Base-by-base conservation (phyloP, 2,888 invertebrate genomes). In the Drosophila fungiperda region DNA sequence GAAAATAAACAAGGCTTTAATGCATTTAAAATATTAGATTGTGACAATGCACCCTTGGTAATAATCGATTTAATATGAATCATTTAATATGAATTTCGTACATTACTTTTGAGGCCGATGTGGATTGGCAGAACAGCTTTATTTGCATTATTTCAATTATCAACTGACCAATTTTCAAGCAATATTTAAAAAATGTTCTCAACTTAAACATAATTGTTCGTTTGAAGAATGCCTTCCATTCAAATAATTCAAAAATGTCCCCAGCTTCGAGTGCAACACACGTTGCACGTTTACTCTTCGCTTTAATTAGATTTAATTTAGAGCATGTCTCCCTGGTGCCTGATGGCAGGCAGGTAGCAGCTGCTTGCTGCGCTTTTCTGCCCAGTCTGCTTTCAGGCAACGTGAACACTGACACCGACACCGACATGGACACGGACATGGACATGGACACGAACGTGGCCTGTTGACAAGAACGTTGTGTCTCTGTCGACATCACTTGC, bases 271-370 rank as follows among this genome's bases (percentile, higher is more conserved):
- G 60, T 82, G 80, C 75, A 73, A 50, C 55, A 59, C 40, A 48
- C 33, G 36, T 62, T 75, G 83, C 83, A 85, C 83, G 81, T 79
- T 84, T 64, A 70, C 48, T 64, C 53, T n/a, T 29, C 68, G 66
- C 80, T 80, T 82, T 87, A 87, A 87, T 87, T 89, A 89, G 89
- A 87, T 87, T 87, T 85, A 78, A 82, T 75, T 87, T 78, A 67
- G 72, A 71, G 62, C 65, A 54, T 54, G 71, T 57, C 75, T 65
- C 20, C 45, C 59, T 59, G 50, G 52, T 61, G 53, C 36, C 60
- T 42, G 45, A 35, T 53, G 62, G 49, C 65, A 55, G 54, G 33
- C 68, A 20, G 20, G 52, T 17, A 52, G 45, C 73, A 63, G 58
- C 61, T 71, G 63, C 53, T 42, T n/a, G 38, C 29, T 40, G 57